phyloP scores from a whole-genome alignment of 2,888 invertebrate genomes.

The Coremacera marginata region DNA sequence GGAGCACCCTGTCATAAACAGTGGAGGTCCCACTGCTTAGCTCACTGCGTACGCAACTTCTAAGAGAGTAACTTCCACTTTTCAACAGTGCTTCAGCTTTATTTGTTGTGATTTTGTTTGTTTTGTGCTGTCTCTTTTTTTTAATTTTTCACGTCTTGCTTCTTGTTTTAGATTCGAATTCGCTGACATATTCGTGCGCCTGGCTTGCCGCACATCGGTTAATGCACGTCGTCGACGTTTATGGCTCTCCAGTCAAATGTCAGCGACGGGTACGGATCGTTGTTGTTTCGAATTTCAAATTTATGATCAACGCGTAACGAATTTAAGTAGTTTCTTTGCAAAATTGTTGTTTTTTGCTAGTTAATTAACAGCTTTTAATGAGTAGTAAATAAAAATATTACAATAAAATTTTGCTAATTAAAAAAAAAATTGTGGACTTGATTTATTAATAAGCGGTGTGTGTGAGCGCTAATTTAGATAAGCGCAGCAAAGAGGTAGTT shows the following conservation, averaged over 20 bases:
- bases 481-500: too few relatives aligned
- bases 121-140: constrained; percentile 5
- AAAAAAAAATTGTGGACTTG: too few relatives aligned
- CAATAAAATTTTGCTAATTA: too few relatives aligned
- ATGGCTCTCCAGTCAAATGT: constrained; percentile 33
- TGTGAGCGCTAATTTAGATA: too few relatives aligned
- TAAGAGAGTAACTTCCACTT: not conserved
- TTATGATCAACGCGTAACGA: not conserved
- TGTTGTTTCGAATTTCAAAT: not conserved
- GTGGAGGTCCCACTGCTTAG: too few relatives aligned
- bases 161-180: constrained; percentile 5
- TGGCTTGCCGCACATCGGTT: constrained; percentile 5
- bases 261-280: constrained; percentile 32
- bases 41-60: not conserved
- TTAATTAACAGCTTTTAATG: too few relatives aligned
- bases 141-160: not conserved
- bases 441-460: too few relatives aligned
- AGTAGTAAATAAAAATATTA: too few relatives aligned
- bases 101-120: not conserved
- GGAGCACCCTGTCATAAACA: not conserved
- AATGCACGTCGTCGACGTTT: constrained; percentile 14
- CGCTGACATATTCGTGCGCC: not conserved
- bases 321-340: not conserved
- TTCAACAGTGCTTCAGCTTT: not conserved
- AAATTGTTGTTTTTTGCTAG: too few relatives aligned